phyloP scores from a whole-genome alignment of 1,140 invertebrate genomes.

The Trichogramma pretiosum region DNA sequence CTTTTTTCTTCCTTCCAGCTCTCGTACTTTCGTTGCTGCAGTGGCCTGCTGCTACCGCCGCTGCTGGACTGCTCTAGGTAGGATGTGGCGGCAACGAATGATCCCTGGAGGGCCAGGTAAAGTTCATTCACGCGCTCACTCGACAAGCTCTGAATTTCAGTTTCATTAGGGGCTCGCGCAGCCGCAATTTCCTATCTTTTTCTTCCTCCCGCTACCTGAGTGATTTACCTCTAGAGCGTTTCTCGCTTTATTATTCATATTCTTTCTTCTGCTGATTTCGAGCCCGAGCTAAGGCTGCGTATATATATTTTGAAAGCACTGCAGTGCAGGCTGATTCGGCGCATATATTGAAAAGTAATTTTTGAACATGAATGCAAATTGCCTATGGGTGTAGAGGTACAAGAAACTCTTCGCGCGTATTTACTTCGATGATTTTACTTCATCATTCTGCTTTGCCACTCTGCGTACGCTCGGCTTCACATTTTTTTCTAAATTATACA shows the following conservation, averaged over 20 bases:
- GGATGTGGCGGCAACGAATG: too few relatives aligned
- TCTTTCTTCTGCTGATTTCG: not conserved
- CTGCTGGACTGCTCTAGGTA: constrained; percentile 2
- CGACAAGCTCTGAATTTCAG: too few relatives aligned
- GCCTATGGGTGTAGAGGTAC: too few relatives aligned
- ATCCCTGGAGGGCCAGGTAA: too few relatives aligned
- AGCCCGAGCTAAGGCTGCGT: not conserved
- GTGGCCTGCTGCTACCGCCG: not conserved
- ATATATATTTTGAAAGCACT: not conserved
- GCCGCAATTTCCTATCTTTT: not conserved
- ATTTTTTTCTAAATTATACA: constrained; percentile 18
- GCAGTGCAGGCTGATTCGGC: not conserved
- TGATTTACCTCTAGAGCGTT: constrained; percentile 10
- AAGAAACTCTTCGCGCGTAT: too few relatives aligned
- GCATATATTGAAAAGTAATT: constrained; percentile 16
- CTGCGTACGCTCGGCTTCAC: too few relatives aligned
- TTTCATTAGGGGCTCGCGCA: not conserved
- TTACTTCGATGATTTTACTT: too few relatives aligned
- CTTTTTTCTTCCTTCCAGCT: too few relatives aligned
- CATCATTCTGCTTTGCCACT: too few relatives aligned
- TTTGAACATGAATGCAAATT: constrained; percentile 16
- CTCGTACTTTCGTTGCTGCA: too few relatives aligned
- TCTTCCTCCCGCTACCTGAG: constrained; percentile 9
- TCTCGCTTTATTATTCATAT: not conserved
- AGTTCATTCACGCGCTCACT: too few relatives aligned